Conservation (phyloP, 2,113 vertebrate genomes). For the Carassius carassius region DNA sequence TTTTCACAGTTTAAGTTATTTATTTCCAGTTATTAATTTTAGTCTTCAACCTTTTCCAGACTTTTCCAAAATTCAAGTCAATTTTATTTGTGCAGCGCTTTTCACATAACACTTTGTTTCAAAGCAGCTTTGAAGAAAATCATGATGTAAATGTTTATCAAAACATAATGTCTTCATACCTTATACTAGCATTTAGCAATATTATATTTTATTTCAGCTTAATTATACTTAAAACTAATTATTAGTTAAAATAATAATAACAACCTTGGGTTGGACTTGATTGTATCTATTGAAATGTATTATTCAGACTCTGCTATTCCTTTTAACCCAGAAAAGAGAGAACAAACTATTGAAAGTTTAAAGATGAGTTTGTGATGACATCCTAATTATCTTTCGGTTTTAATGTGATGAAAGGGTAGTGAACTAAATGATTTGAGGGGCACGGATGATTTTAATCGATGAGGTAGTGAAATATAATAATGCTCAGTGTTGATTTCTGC, state of each 20-base stretch:
- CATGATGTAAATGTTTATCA: not conserved
- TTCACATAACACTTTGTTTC: not conserved
- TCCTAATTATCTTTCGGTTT: not conserved
- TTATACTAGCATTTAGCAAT: not conserved
- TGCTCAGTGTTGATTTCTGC: constrained; percentile 13
- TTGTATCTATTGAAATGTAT: not conserved
- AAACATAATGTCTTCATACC: not conserved
- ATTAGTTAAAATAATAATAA: not conserved
- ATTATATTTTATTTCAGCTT: not conserved
- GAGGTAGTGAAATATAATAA: not conserved
- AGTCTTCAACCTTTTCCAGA: not conserved
- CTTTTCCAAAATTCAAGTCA: not conserved
- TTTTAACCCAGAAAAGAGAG: not conserved
- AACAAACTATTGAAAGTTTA: not conserved
- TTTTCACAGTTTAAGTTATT: not conserved
- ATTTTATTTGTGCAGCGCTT: not conserved
- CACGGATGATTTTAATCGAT: not conserved
- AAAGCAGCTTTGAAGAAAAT: not conserved
- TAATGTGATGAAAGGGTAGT: not conserved
- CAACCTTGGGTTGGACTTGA: not conserved
- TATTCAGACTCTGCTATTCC: not conserved
- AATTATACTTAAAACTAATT: not conserved
- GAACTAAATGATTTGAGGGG: not conserved
- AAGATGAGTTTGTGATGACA: not conserved
- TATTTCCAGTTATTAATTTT: not conserved